These are phyloP conservation scores for Drosophila seclusa DNA, from an alignment of 2,888 invertebrate species.

Conservation along the genomic window DNA sequence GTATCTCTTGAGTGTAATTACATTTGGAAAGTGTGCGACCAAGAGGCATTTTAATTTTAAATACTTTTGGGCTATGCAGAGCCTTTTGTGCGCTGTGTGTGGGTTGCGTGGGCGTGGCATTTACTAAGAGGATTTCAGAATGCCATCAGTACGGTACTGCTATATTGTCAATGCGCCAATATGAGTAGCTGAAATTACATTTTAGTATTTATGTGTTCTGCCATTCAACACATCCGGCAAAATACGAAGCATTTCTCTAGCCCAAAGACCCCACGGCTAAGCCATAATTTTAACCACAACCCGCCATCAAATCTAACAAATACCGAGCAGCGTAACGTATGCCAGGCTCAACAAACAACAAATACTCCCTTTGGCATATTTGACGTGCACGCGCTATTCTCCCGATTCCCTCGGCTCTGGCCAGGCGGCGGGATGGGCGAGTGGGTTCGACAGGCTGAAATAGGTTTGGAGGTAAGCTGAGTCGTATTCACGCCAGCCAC, in stretches of 20 bases:
- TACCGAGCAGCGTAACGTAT: slow-evolving; percentile 63
- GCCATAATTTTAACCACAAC: slow-evolving; percentile 34
- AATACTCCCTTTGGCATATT: slow-evolving; percentile 63
- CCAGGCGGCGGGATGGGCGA: not conserved
- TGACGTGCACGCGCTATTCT: slow-evolving; percentile 63
- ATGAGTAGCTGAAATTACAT: slow-evolving; percentile 62
- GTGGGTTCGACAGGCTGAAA: slow-evolving; percentile 1
- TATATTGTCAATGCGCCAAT: slow-evolving; percentile 58
- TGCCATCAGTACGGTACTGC: slow-evolving; percentile 27
- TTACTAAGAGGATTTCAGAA: slow-evolving; percentile 49
- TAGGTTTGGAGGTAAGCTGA: slow-evolving; percentile 30
- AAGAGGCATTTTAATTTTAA: slow-evolving; percentile 50
- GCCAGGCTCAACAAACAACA: slow-evolving; percentile 51
- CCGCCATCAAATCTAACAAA: slow-evolving; percentile 46
- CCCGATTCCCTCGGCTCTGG: slow-evolving; percentile 5
- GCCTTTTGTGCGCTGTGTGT: not conserved
- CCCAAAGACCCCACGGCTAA: slow-evolving; percentile 20
- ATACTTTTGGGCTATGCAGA: slow-evolving; percentile 21
- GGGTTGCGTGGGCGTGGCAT: slow-evolving; percentile 20
- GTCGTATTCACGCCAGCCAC: slow-evolving; percentile 28
- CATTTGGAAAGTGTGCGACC: slow-evolving; percentile 69
- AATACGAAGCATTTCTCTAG: slow-evolving; percentile 5
- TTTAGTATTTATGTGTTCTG: slow-evolving; percentile 65
- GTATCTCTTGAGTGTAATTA: slow-evolving; percentile 77
- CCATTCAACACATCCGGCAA: slow-evolving; percentile 36